These are phyloP conservation scores for Abramis brama DNA, from an alignment of 2,113 vertebrate species.

Conservation along the genomic window DNA sequence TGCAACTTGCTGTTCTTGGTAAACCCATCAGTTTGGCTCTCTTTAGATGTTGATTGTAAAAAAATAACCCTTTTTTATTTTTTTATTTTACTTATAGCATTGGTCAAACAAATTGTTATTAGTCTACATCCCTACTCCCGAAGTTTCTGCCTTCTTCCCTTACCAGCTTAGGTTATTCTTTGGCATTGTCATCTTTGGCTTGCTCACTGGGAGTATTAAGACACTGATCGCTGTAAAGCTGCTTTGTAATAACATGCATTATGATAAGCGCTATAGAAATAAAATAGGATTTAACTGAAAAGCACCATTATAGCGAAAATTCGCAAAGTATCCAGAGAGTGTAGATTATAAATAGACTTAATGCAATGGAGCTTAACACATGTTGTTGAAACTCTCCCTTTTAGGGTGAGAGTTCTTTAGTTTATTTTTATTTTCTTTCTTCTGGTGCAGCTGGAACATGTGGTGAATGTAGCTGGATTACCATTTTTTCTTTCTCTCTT, in stretches of 20 bases:
- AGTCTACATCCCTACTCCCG: neutral
- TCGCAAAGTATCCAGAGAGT: neutral
- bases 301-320: neutral
- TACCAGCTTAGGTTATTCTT: neutral
- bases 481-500: neutral
- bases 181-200: neutral
- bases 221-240: constrained; percentile 11
- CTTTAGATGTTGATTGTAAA: neutral
- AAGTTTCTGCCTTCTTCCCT: neutral
- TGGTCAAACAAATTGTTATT: neutral
- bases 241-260: constrained; percentile 12
- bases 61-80: neutral
- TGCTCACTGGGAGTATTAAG: constrained; percentile 11
- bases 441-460: neutral
- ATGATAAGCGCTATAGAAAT: constrained; percentile 9
- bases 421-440: neutral
- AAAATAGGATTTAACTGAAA: constrained; percentile 8
- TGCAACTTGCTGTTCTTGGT: neutral
- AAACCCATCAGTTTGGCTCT: neutral
- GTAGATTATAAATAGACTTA: constrained; percentile 19
- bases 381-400: neutral
- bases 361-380: neutral
- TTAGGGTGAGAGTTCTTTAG: neutral
- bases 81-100: neutral
- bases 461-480: neutral